Evolutionary conservation across 2,113 vertebrate species (phyloP).

Genomic region (Varanus salvator): DNA sequence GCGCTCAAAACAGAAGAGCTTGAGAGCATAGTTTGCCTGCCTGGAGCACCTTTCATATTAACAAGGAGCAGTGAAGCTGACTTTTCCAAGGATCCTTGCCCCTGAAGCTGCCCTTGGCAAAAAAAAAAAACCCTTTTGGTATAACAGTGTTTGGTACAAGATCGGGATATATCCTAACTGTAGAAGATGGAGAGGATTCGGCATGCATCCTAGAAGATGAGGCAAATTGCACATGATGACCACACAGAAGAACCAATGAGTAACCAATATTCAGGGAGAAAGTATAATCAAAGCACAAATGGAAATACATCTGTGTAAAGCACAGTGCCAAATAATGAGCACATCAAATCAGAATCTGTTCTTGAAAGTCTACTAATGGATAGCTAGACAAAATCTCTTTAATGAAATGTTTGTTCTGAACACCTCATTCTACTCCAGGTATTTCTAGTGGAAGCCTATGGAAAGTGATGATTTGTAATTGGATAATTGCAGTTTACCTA

Average conservation of each 20-base stretch:
- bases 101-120: background rate
- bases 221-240: background rate
- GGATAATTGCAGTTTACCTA: constrained; percentile 1
- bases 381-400: background rate
- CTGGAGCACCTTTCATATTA: background rate
- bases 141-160: background rate
- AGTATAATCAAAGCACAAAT: background rate
- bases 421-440: background rate
- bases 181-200: background rate
- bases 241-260: background rate
- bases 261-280: background rate
- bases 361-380: constrained; percentile 14
- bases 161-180: background rate
- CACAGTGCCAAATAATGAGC: background rate
- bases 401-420: constrained; percentile 14
- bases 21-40: background rate
- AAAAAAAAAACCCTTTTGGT: background rate
- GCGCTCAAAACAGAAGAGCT: background rate
- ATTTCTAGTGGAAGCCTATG: background rate
- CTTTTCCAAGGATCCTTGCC: background rate
- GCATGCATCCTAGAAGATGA: background rate
- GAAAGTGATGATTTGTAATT: background rate
- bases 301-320: constrained; percentile 4
- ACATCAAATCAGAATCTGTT: background rate
- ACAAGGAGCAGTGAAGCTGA: background rate